Base-by-base conservation (phyloP, 2,113 vertebrate genomes). In the Gadus macrocephalus region DNA sequence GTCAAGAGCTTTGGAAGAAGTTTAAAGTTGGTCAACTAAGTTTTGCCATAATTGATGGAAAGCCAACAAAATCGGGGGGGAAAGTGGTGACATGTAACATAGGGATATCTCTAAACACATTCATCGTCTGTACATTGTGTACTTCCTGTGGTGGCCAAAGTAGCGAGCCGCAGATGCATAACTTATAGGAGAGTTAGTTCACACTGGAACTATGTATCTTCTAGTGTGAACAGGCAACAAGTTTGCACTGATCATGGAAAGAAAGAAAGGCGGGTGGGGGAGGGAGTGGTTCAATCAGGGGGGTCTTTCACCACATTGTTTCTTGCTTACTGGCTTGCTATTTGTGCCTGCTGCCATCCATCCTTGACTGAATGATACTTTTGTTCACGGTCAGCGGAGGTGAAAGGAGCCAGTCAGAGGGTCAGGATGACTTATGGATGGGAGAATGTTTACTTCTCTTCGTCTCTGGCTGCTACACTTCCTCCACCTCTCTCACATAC, bases 331-430 rank as follows among this genome's bases (percentile, higher is more conserved):
- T 82, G 86, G 90, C 91, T 91, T 83, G 92, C 92, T 87, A 91
- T 92, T 92, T 91, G 91, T 93, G 92, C 92, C 87, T 92, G 42
- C 88, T 93, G 93, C 89, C 90, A 86, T 92, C 89, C 93, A 91
- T 93, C 94, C 91, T 93, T 91, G 90, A 89, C 90, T 95, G 90
- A 98, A 96, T 95, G 92, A 93, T 93, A 94, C 94, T 95, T 96
- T 97, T 97, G 95, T 96, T 95, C 90, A 86, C 94, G 93, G 90
- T 93, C 93, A 95, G 93, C 93, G 91, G 94, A 95, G 95, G 94
- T 95, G 95, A 98, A 97, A 95, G 93, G 93, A 95, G 92, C 93
- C 93, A 94, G 94, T 96, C 93, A 94, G 92, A 92, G 90, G 83
- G 87, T 93, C 85, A 89, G 86, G 87, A 87, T 92, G 94, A 92